A percentile compares a stretch with the other conserved stretches of the same genome.
phyloP scores from a whole-genome alignment of 30 jellyfish, hydroid and myxozoan species.

The Pseudorhiza aurosa region DNA sequence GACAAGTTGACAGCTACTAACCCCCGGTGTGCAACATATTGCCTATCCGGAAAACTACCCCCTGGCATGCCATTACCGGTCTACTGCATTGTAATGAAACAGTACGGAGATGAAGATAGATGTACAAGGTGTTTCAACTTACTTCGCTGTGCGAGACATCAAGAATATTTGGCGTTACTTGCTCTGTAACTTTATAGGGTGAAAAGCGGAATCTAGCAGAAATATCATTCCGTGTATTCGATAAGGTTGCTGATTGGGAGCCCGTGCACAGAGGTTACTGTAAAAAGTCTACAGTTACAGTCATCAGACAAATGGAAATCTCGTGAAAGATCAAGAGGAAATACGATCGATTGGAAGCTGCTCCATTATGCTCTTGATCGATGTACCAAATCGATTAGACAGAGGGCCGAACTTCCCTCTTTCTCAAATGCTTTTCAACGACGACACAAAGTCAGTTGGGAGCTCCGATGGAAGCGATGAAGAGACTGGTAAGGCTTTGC shows the following conservation, averaged over 20 bases:
- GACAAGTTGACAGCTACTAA: neutral
- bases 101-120: too few relatives aligned
- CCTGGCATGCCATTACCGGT: slow-evolving; percentile 51
- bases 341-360: too few relatives aligned
- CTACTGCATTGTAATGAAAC: slow-evolving; percentile 1
- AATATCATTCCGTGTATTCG: too few relatives aligned
- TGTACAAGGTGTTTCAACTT: too few relatives aligned
- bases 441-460: slow-evolving; percentile 12
- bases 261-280: neutral
- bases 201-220: too few relatives aligned
- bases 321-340: slow-evolving; percentile 2
- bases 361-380: slow-evolving; percentile 22
- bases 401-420: slow-evolving; percentile 35
- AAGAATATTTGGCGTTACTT: too few relatives aligned
- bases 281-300: neutral
- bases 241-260: too few relatives aligned
- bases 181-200: too few relatives aligned
- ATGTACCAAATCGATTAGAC: slow-evolving; percentile 18
- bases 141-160: too few relatives aligned
- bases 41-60: slow-evolving; percentile 44
- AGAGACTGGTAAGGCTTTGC: slow-evolving; percentile 15
- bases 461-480: slow-evolving; percentile 41
- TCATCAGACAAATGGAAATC: too few relatives aligned
- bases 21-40: slow-evolving; percentile 34
- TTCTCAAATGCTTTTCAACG: slow-evolving; percentile 41